phyloP scores from a whole-genome alignment of 2,888 invertebrate species.

The Griposia aprilina region DNA sequence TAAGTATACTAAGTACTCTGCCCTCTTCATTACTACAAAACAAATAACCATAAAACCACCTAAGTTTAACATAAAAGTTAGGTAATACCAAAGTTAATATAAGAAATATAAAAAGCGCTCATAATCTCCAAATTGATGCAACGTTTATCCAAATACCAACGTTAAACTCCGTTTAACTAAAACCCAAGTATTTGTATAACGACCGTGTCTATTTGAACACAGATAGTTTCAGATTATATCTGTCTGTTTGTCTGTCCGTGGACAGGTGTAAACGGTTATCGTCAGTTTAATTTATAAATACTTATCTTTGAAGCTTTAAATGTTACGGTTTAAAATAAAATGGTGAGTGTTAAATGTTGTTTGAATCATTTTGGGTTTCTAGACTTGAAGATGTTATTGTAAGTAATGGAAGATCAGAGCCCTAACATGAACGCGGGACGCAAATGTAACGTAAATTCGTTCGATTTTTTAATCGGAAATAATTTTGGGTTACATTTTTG shows the following conservation, averaged over 20 bases:
- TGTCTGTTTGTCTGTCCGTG: constrained; percentile 47
- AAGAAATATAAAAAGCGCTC: constrained; percentile 34
- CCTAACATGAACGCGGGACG: too few relatives aligned
- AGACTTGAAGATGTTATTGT: background rate
- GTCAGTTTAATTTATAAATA: constrained; percentile 68
- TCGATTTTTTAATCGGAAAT: too few relatives aligned
- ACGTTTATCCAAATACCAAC: constrained; percentile 36
- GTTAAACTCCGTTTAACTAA: constrained; percentile 32
- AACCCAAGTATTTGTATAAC: constrained; percentile 56
- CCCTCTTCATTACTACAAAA: background rate
- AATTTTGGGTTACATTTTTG: too few relatives aligned
- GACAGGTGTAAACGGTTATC: constrained; percentile 75
- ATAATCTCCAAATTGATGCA: constrained; percentile 50
- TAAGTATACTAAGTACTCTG: too few relatives aligned
- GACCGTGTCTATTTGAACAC: constrained; percentile 53
- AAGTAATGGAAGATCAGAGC: background rate
- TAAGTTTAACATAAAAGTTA: constrained; percentile 23
- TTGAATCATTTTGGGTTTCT: background rate
- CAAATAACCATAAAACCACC: constrained; percentile 15
- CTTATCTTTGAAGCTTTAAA: constrained; percentile 59
- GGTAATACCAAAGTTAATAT: constrained; percentile 25
- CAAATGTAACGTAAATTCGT: too few relatives aligned
- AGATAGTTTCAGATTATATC: constrained; percentile 62
- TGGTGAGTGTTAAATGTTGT: background rate
- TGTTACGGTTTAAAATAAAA: constrained; percentile 11